phyloP scores from a whole-genome alignment of 2,113 vertebrate species.

The Furnarius figulus region DNA sequence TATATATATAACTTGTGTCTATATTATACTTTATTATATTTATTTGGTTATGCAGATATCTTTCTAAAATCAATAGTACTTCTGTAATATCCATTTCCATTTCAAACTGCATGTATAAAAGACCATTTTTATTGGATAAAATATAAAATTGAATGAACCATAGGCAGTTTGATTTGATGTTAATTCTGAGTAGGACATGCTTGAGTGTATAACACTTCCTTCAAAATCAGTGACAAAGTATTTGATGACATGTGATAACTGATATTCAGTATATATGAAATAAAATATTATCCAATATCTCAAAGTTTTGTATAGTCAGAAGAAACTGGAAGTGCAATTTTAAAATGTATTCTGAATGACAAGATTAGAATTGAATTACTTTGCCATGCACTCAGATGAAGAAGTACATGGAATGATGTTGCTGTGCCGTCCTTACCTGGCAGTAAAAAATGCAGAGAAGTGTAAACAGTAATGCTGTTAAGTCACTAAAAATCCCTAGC shows the following conservation, averaged over 20 bases:
- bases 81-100: neutral
- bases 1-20: neutral
- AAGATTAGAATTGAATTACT: neutral
- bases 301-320: neutral
- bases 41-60: neutral
- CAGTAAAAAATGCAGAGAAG: neutral
- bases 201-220: neutral
- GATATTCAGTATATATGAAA: neutral
- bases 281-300: neutral
- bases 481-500: neutral
- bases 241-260: neutral
- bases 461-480: neutral
- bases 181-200: neutral
- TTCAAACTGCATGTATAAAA: neutral
- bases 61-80: neutral
- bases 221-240: neutral
- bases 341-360: neutral
- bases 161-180: neutral
- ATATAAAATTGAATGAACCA: neutral
- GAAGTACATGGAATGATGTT: neutral
- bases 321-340: neutral
- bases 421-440: neutral
- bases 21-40: neutral
- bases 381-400: neutral
- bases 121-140: neutral